A percentile compares a stretch with the other conserved stretches of the same genome.
These are phyloP conservation scores for Drosophila greeni DNA, from an alignment of 2,888 invertebrate species.

Conservation along the genomic window DNA sequence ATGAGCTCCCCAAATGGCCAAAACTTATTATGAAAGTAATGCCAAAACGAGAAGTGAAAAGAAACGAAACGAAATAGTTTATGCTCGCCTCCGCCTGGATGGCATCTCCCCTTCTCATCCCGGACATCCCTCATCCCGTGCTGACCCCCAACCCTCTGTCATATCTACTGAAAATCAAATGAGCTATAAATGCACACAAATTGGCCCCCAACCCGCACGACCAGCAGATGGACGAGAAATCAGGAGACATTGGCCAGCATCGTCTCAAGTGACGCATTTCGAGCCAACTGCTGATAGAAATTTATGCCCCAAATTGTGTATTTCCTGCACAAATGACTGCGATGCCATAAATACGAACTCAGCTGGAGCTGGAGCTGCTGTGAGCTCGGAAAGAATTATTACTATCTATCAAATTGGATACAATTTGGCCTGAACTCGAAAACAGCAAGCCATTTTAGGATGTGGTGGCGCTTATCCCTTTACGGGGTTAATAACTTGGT, in stretches of 20 bases:
- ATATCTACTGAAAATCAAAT: conserved; percentile 65
- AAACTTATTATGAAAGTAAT: conserved; percentile 72
- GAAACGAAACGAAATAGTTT: conserved; percentile 36
- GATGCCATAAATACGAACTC: conserved; percentile 58
- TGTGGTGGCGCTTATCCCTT: conserved; percentile 23
- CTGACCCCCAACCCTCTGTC: conserved; percentile 15
- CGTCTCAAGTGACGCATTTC: conserved; percentile 24
- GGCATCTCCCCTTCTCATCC: background rate
- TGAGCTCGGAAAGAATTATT: conserved; percentile 25
- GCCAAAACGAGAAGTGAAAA: conserved; percentile 44
- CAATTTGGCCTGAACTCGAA: conserved; percentile 28
- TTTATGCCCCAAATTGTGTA: conserved; percentile 66
- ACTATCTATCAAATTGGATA: conserved; percentile 37
- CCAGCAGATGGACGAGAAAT: conserved; percentile 13
- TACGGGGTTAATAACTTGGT: conserved; percentile 16
- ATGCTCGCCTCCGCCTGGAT: conserved; percentile 11
- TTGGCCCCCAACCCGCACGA: conserved; percentile 22
- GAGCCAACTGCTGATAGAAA: conserved; percentile 51
- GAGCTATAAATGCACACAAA: conserved; percentile 65
- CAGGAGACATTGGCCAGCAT: conserved; percentile 22
- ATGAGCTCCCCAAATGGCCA: conserved; percentile 69
- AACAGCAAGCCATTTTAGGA: conserved; percentile 14
- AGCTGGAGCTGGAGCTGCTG: conserved; percentile 20
- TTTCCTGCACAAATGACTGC: conserved; percentile 61
- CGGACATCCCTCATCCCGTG: conserved; percentile 5